These are phyloP conservation scores for Crossaster papposus DNA, from an alignment of 53 echinoderm and acorn worm species.

Conservation along the genomic window DNA sequence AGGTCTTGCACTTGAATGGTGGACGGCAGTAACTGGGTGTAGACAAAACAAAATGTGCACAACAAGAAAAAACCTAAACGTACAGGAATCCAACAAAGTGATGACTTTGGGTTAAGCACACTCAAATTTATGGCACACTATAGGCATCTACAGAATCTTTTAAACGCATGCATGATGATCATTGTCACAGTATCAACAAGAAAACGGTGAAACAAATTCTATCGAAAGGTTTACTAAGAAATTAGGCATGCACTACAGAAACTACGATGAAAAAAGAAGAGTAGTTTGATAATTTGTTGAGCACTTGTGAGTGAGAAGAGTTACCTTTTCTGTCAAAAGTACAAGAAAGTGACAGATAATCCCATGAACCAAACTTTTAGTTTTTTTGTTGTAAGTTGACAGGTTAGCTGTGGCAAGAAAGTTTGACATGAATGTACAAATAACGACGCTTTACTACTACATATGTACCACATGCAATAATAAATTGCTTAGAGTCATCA, in stretches of 20 bases:
- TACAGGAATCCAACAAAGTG: conserved; percentile 14
- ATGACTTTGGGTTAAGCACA: conserved; percentile 3
- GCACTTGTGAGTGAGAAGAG: background rate
- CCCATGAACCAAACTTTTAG: conserved; percentile 44
- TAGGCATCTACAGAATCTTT: background rate
- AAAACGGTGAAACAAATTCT: background rate
- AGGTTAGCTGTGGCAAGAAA: background rate
- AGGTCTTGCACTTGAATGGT: conserved; percentile 15
- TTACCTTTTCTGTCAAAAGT: background rate
- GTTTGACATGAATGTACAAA: background rate
- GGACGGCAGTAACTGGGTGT: conserved; percentile 49
- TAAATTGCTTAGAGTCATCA: no score
- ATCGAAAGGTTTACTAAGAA: background rate
- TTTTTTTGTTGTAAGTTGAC: background rate
- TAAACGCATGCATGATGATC: conserved; percentile 3
- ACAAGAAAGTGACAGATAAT: background rate
- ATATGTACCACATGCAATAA: no score
- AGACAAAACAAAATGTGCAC: conserved; percentile 45
- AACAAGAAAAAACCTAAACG: conserved; percentile 28
- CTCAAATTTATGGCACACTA: conserved; percentile 9
- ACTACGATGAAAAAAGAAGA: background rate
- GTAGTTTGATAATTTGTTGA: background rate
- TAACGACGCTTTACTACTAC: background rate
- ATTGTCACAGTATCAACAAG: background rate
- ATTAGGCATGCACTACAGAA: conserved; percentile 27